phyloP scores from a whole-genome alignment of 2,797 vertebrate genomes.

The Linurgus olivaceus region DNA sequence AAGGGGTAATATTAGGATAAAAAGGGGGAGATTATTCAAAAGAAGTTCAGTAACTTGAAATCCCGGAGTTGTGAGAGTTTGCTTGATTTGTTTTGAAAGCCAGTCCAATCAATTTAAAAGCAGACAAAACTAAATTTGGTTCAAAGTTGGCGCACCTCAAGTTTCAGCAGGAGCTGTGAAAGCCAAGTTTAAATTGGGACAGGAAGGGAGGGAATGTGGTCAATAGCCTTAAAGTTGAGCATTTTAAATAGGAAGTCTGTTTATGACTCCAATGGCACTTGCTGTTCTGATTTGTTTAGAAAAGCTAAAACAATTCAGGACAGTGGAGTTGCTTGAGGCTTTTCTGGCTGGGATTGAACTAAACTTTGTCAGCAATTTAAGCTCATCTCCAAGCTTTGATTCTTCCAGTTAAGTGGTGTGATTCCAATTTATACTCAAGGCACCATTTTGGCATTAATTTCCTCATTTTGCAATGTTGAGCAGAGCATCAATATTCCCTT shows the following conservation, averaged over 20 bases:
- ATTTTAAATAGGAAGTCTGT: constrained; percentile 70
- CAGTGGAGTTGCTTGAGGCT: constrained; percentile 34
- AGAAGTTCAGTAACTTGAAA: constrained; percentile 1
- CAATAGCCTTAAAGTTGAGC: constrained; percentile 64
- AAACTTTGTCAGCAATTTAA: constrained; percentile 31
- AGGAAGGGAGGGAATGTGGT: constrained; percentile 69
- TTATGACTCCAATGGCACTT: constrained; percentile 62
- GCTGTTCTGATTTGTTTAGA: constrained; percentile 67
- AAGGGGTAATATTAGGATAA: background rate
- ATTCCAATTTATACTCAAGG: background rate
- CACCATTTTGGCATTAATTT: background rate
- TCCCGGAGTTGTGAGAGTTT: background rate
- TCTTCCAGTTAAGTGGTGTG: background rate
- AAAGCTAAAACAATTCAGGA: constrained; percentile 60
- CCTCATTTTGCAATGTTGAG: background rate
- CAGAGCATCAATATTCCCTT: background rate
- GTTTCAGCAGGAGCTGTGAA: constrained; percentile 53
- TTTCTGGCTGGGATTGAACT: constrained; percentile 37
- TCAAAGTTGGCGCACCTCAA: constrained; percentile 60
- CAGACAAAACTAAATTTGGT: constrained; percentile 64
- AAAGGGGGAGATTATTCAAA: background rate
- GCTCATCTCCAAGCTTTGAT: constrained; percentile 27
- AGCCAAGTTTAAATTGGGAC: constrained; percentile 69
- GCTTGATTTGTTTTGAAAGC: constrained; percentile 44
- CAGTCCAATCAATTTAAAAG: constrained; percentile 62